Percentiles rank a stretch among this genome's conserved stretches.
phyloP scores from a whole-genome alignment of 2,113 vertebrate species.

The Charina bottae region DNA sequence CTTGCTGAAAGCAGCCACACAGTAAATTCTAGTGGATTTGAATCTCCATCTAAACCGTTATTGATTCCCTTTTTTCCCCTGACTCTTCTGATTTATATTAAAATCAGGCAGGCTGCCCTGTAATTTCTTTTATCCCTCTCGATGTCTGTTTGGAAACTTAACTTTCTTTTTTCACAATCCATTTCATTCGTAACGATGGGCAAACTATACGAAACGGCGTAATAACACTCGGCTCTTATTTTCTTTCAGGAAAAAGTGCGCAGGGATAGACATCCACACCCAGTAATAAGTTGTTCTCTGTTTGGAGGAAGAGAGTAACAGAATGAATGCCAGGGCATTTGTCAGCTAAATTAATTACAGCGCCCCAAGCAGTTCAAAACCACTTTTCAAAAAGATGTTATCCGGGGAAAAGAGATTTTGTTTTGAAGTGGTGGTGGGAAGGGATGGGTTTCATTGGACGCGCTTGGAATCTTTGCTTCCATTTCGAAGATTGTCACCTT shows the following conservation, averaged over 20 bases:
- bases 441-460: not conserved
- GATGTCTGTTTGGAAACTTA: slow-evolving; percentile 59
- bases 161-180: slow-evolving; percentile 57
- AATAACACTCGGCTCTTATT: slow-evolving; percentile 58
- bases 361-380: slow-evolving; percentile 33
- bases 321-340: slow-evolving; percentile 45
- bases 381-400: slow-evolving; percentile 32
- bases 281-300: not conserved
- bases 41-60: slow-evolving; percentile 47
- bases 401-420: not conserved
- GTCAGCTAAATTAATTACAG: slow-evolving; percentile 61
- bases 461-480: not conserved
- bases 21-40: slow-evolving; percentile 26
- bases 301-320: slow-evolving; percentile 30
- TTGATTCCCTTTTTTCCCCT: slow-evolving; percentile 41
- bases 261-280: not conserved
- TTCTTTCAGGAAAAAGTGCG: slow-evolving; percentile 44
- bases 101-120: slow-evolving; percentile 29
- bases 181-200: slow-evolving; percentile 64
- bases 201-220: slow-evolving; percentile 55
- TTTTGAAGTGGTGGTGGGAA: not conserved
- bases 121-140: slow-evolving; percentile 43
- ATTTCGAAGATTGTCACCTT: not conserved
- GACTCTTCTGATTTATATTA: slow-evolving; percentile 25
- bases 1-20: not conserved